Base-by-base conservation (phyloP, 2,888 invertebrate genomes). In the Drosophila melanosoma region DNA sequence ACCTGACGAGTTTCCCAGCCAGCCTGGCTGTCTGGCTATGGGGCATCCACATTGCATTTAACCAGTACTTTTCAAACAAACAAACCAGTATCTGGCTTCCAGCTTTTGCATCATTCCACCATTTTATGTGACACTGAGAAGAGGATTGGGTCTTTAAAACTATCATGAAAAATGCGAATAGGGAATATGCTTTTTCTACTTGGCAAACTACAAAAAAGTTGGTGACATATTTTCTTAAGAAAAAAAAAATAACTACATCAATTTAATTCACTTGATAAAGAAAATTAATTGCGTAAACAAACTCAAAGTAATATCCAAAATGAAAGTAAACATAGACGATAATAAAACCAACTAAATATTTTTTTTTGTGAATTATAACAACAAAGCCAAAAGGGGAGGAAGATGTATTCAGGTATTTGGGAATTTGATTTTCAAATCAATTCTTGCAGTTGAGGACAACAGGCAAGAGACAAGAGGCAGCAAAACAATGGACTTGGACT, bases 401-500 rank as follows among this genome's bases (percentile, higher is more conserved):
- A 26, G 29, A 17, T 12, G 20, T n/a, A 52, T 66, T 52, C 36
- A 57, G 59, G 40, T 72, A 77, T 81, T 83, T 83, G 72, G 69
- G 81, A 81, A 74, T 83, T 83, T 83, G 81, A 81, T 83, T 83
- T 86, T 60, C 68, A 65, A 74, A 74, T 76, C 65, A 45, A 59
- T 67, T 38, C 66, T 45, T 57, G 20, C 29, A 29, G 45, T 32
- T 40, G 26, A 20, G 17, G 32, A 32, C 23, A 32, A 12, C 45
- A 58, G 67, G 54, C 61, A 48, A n/a, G 54, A 17, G 52, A 26
- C 26, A 26, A 29, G 0, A 29, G 29, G 7, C 26, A 23, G 17
- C 45, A 23, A 20, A 1, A 20, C 45, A 23, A 26, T 45, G 33
- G 32, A 15, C 36, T 32, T 57, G 54, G 32, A 38, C 26, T 26